A percentile compares a stretch with the other conserved stretches of the same genome.
phyloP scores from a whole-genome alignment of 2,888 invertebrate species.

The Oscheius myriophilus region DNA sequence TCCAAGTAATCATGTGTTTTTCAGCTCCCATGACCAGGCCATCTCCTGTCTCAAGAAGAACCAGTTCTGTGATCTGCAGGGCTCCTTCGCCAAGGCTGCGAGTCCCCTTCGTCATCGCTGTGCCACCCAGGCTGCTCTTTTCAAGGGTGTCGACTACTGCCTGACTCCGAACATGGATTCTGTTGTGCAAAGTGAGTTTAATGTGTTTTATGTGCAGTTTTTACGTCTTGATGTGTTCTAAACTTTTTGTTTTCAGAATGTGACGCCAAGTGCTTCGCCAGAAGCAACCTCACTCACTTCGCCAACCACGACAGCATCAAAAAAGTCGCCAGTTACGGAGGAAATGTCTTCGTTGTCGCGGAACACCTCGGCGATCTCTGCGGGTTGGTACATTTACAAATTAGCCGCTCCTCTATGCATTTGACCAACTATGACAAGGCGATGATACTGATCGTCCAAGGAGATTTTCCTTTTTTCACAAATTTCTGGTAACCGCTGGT shows the following conservation, averaged over 20 bases:
- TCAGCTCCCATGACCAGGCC: constrained; percentile 35
- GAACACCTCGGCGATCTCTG: constrained; percentile 45
- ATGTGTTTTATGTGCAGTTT: background rate
- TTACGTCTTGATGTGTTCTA: background rate
- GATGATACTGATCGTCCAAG: too few relatives aligned
- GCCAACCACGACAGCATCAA: constrained; percentile 34
- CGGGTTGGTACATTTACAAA: constrained; percentile 21
- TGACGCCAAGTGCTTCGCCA: constrained; percentile 1
- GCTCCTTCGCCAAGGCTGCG: constrained; percentile 32
- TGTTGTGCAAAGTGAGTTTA: constrained; percentile 32
- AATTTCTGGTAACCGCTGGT: too few relatives aligned
- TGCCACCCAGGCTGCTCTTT: constrained; percentile 38
- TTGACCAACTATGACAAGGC: background rate
- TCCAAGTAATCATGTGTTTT: too few relatives aligned
- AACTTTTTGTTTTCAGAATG: background rate
- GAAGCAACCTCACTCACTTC: constrained; percentile 43
- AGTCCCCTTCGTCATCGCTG: constrained; percentile 23
- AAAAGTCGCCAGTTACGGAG: constrained; percentile 43
- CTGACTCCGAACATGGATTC: constrained; percentile 36
- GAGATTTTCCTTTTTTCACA: too few relatives aligned
- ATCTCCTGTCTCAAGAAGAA: constrained; percentile 36
- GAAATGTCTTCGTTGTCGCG: constrained; percentile 44
- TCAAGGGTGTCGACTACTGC: constrained; percentile 38
- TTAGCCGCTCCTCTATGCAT: too few relatives aligned
- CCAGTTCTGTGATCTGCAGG: constrained; percentile 41